These are phyloP conservation scores for Cichlasoma orientale DNA, from an alignment of 2,797 vertebrate species.

Conservation along the genomic window DNA sequence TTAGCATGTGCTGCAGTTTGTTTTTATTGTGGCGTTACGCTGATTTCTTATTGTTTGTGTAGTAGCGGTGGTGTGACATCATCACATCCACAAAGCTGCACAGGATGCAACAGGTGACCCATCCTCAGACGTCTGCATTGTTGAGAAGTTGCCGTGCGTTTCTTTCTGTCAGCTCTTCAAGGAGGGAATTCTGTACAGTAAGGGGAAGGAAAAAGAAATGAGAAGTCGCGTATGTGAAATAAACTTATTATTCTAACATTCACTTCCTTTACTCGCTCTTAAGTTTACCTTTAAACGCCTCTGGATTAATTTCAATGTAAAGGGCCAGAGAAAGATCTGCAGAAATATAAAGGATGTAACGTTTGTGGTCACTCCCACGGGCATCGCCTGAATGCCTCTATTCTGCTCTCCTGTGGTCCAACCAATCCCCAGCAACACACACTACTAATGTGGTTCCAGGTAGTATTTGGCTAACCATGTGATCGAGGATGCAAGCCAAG, in stretches of 20 bases:
- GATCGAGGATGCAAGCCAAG: background rate
- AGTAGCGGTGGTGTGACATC: slow-evolving; percentile 7
- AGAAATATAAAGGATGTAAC: background rate
- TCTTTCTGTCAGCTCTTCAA: slow-evolving; percentile 13
- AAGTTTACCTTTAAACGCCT: background rate
- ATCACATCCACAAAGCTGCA: slow-evolving; percentile 20
- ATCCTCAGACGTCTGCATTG: slow-evolving; percentile 22
- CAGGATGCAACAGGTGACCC: slow-evolving; percentile 57
- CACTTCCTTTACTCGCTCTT: background rate
- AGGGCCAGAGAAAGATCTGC: background rate
- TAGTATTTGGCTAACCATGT: background rate
- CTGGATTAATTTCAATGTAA: background rate
- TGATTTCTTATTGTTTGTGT: slow-evolving; percentile 58
- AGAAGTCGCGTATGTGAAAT: background rate
- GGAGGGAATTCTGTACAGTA: slow-evolving; percentile 17
- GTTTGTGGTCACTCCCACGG: accelerated
- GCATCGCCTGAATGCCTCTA: background rate
- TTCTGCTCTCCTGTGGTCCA: background rate
- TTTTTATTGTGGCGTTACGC: slow-evolving; percentile 44
- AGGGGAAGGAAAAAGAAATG: slow-evolving; percentile 10
- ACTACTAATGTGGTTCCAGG: background rate
- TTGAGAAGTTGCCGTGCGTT: background rate
- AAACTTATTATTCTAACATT: background rate
- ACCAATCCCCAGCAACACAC: background rate
- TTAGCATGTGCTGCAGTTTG: slow-evolving; percentile 57